These are phyloP conservation scores for Meriones unguiculatus DNA, from an alignment of 2,113 vertebrate species.

Conservation along the genomic window DNA sequence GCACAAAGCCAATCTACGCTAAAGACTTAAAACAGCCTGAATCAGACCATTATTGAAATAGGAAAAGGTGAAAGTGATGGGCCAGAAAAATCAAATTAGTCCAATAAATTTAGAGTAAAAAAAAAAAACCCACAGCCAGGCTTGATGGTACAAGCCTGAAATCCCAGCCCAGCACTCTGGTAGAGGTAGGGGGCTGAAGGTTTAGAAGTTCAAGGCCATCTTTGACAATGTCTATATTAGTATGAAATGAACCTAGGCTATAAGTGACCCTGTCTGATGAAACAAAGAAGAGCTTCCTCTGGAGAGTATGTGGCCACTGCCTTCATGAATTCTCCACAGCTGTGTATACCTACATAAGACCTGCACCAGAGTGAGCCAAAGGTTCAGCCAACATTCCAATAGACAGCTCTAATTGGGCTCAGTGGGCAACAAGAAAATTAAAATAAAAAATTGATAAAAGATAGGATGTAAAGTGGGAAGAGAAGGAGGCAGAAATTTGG, in stretches of 20 bases:
- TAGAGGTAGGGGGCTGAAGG: neutral
- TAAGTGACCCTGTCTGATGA: neutral
- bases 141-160: neutral
- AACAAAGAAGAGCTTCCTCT: neutral
- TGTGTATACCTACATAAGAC: neutral
- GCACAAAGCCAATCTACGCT: conserved; percentile 8
- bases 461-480: neutral
- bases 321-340: neutral
- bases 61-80: conserved; percentile 34
- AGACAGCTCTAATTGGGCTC: neutral
- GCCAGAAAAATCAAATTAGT: conserved; percentile 65
- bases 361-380: too few species aligned
- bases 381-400: neutral
- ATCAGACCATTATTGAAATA: conserved; percentile 46
- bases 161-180: neutral
- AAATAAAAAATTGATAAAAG: neutral
- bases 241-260: neutral
- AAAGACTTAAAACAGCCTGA: conserved; percentile 39
- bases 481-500: neutral
- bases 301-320: too few species aligned
- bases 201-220: neutral
- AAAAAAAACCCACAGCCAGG: neutral
- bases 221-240: neutral
- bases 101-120: conserved; percentile 46
- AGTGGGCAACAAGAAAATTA: neutral